phyloP scores from a whole-genome alignment of 2,113 vertebrate species.

The Oryctolagus cuniculus region DNA sequence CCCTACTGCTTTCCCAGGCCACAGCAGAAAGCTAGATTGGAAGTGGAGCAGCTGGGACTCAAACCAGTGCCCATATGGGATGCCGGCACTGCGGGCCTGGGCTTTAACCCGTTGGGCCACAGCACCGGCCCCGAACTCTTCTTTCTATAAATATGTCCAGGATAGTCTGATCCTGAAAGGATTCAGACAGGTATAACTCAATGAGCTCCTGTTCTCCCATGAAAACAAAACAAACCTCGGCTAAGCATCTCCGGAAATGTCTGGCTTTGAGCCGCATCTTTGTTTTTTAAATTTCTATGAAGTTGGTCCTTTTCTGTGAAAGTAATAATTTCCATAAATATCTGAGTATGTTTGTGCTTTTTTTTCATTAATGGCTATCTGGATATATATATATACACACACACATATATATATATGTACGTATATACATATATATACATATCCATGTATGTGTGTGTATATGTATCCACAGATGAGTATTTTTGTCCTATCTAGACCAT shows the following conservation, averaged over 20 bases:
- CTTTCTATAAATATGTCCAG: neutral
- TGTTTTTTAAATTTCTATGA: slow-evolving; percentile 11
- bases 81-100: too few species aligned
- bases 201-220: neutral
- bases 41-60: too few species aligned
- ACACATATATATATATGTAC: neutral
- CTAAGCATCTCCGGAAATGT: neutral
- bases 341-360: neutral
- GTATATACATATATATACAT: neutral
- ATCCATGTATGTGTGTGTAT: too few species aligned
- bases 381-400: neutral
- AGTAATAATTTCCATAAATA: neutral
- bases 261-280: neutral
- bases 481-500: neutral
- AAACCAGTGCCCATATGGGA: too few species aligned
- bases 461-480: neutral
- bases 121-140: neutral
- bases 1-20: too few species aligned
- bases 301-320: neutral
- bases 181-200: neutral
- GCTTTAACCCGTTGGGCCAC: too few species aligned
- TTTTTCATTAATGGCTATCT: neutral
- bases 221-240: neutral
- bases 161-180: neutral
- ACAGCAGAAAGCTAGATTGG: too few species aligned